Evolutionary conservation across 2,888 invertebrate species (phyloP), one percentile per base, ranked within the genome.

Genomic region (Julus scandinavius): DNA sequence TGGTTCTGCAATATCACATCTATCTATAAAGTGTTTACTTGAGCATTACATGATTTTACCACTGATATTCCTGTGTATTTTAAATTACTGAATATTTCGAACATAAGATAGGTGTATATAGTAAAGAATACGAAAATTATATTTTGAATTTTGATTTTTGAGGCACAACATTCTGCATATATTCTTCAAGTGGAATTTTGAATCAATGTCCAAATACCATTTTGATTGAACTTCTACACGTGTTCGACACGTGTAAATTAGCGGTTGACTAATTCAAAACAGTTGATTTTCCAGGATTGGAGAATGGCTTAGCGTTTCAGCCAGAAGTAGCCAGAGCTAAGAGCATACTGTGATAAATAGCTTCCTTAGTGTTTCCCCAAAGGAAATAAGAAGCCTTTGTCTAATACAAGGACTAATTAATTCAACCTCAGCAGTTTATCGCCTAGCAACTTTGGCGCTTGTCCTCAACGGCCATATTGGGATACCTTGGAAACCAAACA

Each of bases 361-460:
- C 72, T 72, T 72, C 72, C 72, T 72, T 72, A 72, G 72, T 72
- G 11, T 72, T 72, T 72, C 72, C 72, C 72, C 72, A 29, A 72
- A 72, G 72, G 72, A 72, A 72, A 72, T 72, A 72, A 72, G 72
- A 72, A 72, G 72, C 72, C 72, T 72, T 29, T 72, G 72, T 72
- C 72, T 72, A 72, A 72, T 29, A 72, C 38, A 72, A 72, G 29
- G 72, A 72, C 29, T 72, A 72, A 72, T 72, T 72, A 72, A 72
- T 72, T 72, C 72, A 72, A 72, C 72, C 72, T 72, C 72, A 7
- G 72, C 72, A 72, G 72, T 72, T 72, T 72, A 72, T 72, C 72
- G 72, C 72, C 72, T 72, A 72, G 72, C 72, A 72, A 72, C 72
- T 72, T 72, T 29, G 72, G 72, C 72, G 29, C 29, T 29, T 72